These are phyloP conservation scores for Helicoverpa assulta DNA, from an alignment of 2,888 invertebrate species.

Conservation along the genomic window DNA sequence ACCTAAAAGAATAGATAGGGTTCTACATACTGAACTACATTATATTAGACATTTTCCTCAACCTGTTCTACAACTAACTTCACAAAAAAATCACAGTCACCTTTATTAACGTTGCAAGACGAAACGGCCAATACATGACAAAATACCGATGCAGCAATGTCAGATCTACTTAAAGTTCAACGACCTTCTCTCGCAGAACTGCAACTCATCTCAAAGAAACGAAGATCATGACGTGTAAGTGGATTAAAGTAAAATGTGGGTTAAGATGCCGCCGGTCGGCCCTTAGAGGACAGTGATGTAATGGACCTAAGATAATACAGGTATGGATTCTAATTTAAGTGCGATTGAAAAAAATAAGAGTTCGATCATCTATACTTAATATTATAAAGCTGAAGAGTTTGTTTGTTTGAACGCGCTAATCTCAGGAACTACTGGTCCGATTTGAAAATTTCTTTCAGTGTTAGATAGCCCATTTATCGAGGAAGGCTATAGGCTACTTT, in stretches of 20 bases:
- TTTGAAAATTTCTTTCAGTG: too few species aligned
- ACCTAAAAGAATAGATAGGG: too few species aligned
- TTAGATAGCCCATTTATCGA: too few species aligned
- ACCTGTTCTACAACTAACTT: too few species aligned
- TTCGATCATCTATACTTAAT: too few species aligned
- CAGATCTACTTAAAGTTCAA: constrained; percentile 27
- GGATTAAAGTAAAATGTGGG: constrained; percentile 60
- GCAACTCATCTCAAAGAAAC: constrained; percentile 6
- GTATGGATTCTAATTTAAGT: constrained; percentile 34
- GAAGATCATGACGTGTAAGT: constrained; percentile 38
- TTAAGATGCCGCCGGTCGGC: constrained; percentile 59
- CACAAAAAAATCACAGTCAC: neutral
- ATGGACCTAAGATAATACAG: constrained; percentile 55
- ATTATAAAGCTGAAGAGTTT: too few species aligned
- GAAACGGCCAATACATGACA: neutral
- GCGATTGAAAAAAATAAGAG: neutral
- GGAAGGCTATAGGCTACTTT: too few species aligned
- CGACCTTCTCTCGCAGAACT: constrained; percentile 18
- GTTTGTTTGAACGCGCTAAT: too few species aligned
- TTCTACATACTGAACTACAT: too few species aligned
- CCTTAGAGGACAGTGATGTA: constrained; percentile 60
- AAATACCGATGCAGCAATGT: constrained; percentile 14
- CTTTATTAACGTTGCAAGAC: constrained; percentile 6
- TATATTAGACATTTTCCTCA: too few species aligned
- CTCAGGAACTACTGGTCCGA: too few species aligned